Base-by-base conservation (phyloP, 1,140 invertebrate species). In the Leptinotarsa defecta region DNA sequence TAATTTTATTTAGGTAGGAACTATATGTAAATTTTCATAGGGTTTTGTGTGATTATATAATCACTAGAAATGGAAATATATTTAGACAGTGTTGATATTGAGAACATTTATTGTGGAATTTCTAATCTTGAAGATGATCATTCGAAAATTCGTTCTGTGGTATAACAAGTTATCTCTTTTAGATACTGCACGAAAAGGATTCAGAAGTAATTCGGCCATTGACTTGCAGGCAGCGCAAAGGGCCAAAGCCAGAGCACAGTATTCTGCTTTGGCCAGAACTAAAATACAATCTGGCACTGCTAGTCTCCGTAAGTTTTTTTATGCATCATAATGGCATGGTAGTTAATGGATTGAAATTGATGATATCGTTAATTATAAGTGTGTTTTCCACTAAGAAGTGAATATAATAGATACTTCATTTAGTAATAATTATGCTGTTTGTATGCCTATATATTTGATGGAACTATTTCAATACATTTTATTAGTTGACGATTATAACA, bases 121-220 rank as follows among this genome's bases (percentile, higher is more conserved):
- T 43, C 8, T 11, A 43, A 43, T 43, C 11, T 43, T 43, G 8
- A 43, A 43, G 34, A 34, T 34, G 34, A 8, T 34, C 34, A 34
- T 34, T 8, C 34, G 8, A 8, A 34, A 34, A 43, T 43, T 43
- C 34, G 8, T 43, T 43, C 34, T 43, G 8, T 43, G 34, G 8
- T 43, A 43, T 11, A 43, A 43, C 6, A 43, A 43, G 8, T 43
- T 11, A 43, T 43, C 34, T 43, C 48, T 75, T 76, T 74, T 61
- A 83, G 80, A 79, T 81, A 77, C 77, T 74, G 77, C 74, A 68
- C 78, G 76, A 67, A 84, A 83, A 75, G 90, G 86, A 74, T 89
- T 88, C 81, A 90, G 96, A 76, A 98, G 96, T 65, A 96, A 94
- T 82, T 97, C 96, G 79, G 96, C 96, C 61, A 95, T 98, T 83